Base-by-base conservation (phyloP, 2,888 invertebrate genomes). In the Trissolcus brochymenae region DNA sequence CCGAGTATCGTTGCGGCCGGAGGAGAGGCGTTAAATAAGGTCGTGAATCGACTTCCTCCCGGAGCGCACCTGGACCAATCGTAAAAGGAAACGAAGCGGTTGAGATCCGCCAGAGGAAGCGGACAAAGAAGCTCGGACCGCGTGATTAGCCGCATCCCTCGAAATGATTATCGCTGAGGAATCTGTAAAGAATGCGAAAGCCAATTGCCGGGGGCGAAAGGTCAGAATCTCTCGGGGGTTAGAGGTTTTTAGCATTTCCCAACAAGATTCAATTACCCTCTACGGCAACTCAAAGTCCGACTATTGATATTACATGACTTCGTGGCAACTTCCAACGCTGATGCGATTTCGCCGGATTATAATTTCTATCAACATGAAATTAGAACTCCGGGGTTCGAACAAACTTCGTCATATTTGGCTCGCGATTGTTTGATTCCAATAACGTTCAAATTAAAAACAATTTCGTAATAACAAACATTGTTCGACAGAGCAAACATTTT, bases 51-150 rank as follows among this genome's bases (percentile, higher is more conserved):
- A 62, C 59, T 66, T 66, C 57, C 66, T 57, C 41, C 19, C 14
- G 40, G 40, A 35, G 9, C 51, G 70, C 71, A 65, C 72, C 72
- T 72, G 72, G 72, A 55, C 40, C 46, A 60, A 60, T 60, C 56
- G 60, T 61, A 61, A 66, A 59, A 55, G 65, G 35, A 66, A 73
- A 64, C 41, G 65, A 57, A 53, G 19, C 65, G 60, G 53, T 59
- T 46, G 64, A 35, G 35, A 59, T 66, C 21, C 50, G 43, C 49
- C n/a, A 49, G 40, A 46, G 19, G 9, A 60, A 50, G 9, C 55
- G 60, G 13, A 73, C 60, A 65, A 73, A 73, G 65, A 59, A 35
- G 19, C 43, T 54, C 13, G 35, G 16, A 16, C 16, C n/a, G 41
- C 4, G 59, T 67, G 43, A 67, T 46, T 25, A 50, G 41, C 14